These are phyloP conservation scores for Athene noctua DNA, from an alignment of 2,113 vertebrate species.

Conservation along the genomic window DNA sequence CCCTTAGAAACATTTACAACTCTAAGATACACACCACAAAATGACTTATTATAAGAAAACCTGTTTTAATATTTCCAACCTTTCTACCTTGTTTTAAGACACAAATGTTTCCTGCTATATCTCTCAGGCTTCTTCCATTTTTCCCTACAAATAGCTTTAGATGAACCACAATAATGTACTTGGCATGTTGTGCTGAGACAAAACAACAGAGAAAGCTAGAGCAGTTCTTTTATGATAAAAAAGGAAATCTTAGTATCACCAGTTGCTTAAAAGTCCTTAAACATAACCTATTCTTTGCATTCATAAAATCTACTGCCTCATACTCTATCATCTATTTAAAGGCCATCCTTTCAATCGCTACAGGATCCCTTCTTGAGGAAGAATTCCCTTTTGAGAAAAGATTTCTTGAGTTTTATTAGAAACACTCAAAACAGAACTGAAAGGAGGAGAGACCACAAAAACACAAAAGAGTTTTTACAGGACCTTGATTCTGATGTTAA, in stretches of 20 bases:
- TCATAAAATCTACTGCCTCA: neutral
- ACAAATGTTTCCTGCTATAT: neutral
- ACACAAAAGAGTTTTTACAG: neutral
- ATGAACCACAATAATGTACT: neutral
- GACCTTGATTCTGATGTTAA: neutral
- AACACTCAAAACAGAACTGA: neutral
- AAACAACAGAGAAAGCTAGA: neutral
- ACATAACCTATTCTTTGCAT: neutral
- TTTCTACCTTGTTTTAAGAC: neutral
- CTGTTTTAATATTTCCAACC: neutral
- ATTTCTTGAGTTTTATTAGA: neutral
- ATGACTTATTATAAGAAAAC: neutral
- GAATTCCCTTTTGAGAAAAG: neutral
- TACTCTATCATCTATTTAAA: neutral
- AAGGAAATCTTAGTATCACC: neutral
- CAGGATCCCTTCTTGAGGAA: neutral
- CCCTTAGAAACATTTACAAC: neutral
- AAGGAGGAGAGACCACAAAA: neutral
- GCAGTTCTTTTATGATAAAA: neutral
- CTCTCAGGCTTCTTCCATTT: neutral
- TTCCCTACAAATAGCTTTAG: neutral
- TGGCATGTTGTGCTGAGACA: neutral
- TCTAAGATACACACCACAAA: neutral
- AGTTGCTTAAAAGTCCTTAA: neutral
- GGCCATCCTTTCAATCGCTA: neutral